Evolutionary conservation across 2,888 invertebrate genomes (phyloP).

Genomic region (Colostygia pectinataria): DNA sequence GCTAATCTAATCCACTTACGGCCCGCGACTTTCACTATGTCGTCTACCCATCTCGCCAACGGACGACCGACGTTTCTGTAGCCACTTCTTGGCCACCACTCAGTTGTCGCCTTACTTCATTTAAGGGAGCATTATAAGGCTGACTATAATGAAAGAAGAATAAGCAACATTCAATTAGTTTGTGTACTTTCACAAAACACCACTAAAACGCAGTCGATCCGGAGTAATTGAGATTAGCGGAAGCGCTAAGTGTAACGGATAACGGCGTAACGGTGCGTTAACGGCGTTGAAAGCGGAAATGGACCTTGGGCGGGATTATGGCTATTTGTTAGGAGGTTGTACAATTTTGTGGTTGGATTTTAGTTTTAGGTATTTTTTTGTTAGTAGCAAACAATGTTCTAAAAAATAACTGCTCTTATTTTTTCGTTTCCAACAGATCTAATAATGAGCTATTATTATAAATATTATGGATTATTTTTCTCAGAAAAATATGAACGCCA

Average conservation of each 20-base stretch:
- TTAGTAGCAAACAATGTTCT: background rate
- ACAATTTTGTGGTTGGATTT: slow-evolving; percentile 11
- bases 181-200: slow-evolving; percentile 19
- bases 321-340: slow-evolving; percentile 30
- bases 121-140: too few species aligned
- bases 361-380: slow-evolving; percentile 9
- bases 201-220: slow-evolving; percentile 26
- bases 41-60: too few species aligned
- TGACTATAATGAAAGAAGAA: background rate
- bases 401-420: too few species aligned
- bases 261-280: slow-evolving; percentile 37
- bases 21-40: too few species aligned
- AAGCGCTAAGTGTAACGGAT: slow-evolving; percentile 39
- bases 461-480: too few species aligned
- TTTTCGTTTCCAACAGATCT: too few species aligned
- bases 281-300: slow-evolving; percentile 35
- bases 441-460: too few species aligned
- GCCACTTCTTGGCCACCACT: too few species aligned
- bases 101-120: too few species aligned
- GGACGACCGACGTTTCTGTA: too few species aligned
- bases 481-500: too few species aligned
- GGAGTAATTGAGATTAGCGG: slow-evolving; percentile 36
- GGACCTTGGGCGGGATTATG: slow-evolving; percentile 23
- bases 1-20: too few species aligned
- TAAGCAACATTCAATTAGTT: slow-evolving; percentile 12